Evolutionary conservation across 2,113 vertebrate species (phyloP).

Genomic region (Polypterus bichir): DNA sequence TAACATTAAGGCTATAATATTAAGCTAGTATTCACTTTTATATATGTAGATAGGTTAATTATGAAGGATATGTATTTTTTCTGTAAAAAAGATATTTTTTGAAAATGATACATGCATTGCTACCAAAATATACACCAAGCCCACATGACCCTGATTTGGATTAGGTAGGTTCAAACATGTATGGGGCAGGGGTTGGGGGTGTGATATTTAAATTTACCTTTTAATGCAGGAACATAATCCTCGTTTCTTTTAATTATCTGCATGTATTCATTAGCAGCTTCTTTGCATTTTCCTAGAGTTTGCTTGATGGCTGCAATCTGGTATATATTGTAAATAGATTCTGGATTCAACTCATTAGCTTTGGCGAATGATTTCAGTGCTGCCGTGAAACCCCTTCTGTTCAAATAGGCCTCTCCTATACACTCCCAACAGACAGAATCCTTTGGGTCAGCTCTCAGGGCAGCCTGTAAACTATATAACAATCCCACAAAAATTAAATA

Average conservation of each 20-base stretch:
- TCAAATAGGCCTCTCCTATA: conserved; percentile 85
- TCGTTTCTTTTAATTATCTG: conserved; percentile 58
- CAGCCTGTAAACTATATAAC: conserved; percentile 74
- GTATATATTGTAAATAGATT: conserved; percentile 77
- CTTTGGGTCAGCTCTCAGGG: conserved; percentile 81
- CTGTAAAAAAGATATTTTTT: no score
- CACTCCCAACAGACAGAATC: conserved; percentile 92
- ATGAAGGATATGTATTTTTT: no score
- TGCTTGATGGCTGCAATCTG: conserved; percentile 85
- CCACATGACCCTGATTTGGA: no score
- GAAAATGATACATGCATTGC: no score
- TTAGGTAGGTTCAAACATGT: no score
- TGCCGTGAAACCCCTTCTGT: conserved; percentile 78
- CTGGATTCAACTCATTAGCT: conserved; percentile 75
- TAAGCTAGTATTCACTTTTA: no score
- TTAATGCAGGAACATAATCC: conserved; percentile 84
- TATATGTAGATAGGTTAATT: no score
- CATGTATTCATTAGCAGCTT: conserved; percentile 68
- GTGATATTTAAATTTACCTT: conserved; percentile 50
- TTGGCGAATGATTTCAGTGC: conserved; percentile 83
- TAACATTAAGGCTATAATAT: no score
- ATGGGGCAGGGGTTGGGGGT: no score
- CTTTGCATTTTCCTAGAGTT: conserved; percentile 75
- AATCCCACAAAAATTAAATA: no score
- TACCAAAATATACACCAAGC: no score